These are phyloP conservation scores for Trichonephila clavata DNA, from an alignment of 1,140 invertebrate genomes.

Conservation along the genomic window DNA sequence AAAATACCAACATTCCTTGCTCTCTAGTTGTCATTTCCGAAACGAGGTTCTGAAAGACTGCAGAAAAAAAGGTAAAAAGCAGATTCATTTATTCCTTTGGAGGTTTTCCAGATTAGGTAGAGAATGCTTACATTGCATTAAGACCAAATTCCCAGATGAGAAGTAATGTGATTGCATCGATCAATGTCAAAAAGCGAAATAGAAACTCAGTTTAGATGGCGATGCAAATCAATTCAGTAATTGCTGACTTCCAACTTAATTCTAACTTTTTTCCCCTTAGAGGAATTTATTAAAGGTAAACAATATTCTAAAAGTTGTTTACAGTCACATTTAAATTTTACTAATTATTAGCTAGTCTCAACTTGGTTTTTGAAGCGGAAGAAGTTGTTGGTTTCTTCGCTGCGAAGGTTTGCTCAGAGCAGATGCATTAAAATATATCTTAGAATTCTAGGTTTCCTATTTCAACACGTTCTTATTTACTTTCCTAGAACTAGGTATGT, in stretches of 20 bases:
- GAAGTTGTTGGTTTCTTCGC: neutral
- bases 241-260: conserved; percentile 28
- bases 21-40: conserved; percentile 38
- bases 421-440: neutral
- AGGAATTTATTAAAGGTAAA: neutral
- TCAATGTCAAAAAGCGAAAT: conserved; percentile 15
- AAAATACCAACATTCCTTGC: conserved; percentile 15
- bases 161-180: conserved; percentile 3
- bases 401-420: neutral
- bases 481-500: neutral
- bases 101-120: conserved; percentile 31
- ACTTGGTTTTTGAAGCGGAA: neutral
- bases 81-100: conserved; percentile 35
- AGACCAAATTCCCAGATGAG: neutral
- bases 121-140: neutral
- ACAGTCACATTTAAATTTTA: conserved; percentile 6
- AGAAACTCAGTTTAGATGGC: neutral
- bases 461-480: neutral
- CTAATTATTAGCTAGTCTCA: neutral
- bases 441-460: neutral
- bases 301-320: neutral
- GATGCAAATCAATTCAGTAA: conserved; percentile 32
- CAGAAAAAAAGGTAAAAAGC: conserved; percentile 28
- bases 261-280: neutral
- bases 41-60: neutral